A percentile compares a stretch with the other conserved stretches of the same genome.
phyloP scores from a whole-genome alignment of 1,140 invertebrate species.

The Ridgeia piscesae region DNA sequence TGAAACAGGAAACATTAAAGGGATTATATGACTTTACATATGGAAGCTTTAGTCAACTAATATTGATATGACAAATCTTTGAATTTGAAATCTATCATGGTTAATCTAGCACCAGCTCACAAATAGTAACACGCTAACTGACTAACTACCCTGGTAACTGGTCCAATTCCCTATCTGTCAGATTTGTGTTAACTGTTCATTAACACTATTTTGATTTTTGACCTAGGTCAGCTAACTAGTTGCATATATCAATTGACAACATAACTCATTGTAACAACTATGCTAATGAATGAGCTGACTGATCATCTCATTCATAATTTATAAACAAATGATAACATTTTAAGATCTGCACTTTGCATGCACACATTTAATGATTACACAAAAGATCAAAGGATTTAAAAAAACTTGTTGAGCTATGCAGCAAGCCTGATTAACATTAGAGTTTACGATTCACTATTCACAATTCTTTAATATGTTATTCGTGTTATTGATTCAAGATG shows the following conservation, averaged over 20 bases:
- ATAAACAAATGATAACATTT: not conserved
- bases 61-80: not conserved
- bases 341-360: too few species aligned
- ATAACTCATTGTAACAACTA: not conserved
- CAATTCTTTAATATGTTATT: too few species aligned
- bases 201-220: not conserved
- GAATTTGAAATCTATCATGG: not conserved
- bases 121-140: too few species aligned
- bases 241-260: not conserved
- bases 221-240: not conserved
- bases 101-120: not conserved
- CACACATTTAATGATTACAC: too few species aligned
- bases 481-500: too few species aligned
- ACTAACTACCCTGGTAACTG: not conserved
- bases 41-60: not conserved
- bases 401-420: too few species aligned
- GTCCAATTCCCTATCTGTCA: not conserved
- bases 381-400: too few species aligned
- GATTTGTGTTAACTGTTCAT: not conserved
- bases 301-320: not conserved
- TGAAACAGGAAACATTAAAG: too few species aligned
- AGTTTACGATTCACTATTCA: too few species aligned
- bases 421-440: too few species aligned
- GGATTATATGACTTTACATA: too few species aligned
- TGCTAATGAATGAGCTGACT: not conserved